phyloP scores from a whole-genome alignment of 2,113 vertebrate species.

The Oncorhynchus keta region DNA sequence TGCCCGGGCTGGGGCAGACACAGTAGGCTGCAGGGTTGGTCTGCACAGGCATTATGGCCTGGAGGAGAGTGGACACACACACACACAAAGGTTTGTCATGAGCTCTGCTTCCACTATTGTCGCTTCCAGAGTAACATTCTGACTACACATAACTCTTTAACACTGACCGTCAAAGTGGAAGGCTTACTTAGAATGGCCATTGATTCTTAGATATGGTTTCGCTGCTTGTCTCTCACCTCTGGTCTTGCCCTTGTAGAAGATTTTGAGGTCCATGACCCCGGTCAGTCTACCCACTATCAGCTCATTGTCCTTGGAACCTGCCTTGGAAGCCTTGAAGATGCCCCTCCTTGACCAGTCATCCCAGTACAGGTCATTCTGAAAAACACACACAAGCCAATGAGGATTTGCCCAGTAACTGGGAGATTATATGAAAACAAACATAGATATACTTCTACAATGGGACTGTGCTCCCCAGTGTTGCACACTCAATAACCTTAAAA shows the following conservation, averaged over 20 bases:
- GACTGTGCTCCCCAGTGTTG: too few species aligned
- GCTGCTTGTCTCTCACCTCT: conserved; percentile 71
- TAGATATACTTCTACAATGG: too few species aligned
- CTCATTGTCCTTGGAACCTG: conserved; percentile 78
- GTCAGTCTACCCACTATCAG: conserved; percentile 85
- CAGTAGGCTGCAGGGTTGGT: conserved; percentile 87
- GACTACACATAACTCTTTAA: too few species aligned
- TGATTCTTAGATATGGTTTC: too few species aligned
- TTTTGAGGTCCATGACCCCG: conserved; percentile 97
- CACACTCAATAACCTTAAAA: too few species aligned
- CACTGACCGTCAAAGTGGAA: too few species aligned
- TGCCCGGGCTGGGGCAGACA: conserved; percentile 87
- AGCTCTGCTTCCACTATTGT: too few species aligned
- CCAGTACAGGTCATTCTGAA: conserved; percentile 96
- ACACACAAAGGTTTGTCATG: not conserved
- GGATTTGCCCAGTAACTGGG: too few species aligned
- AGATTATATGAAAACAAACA: not conserved
- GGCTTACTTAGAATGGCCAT: too few species aligned
- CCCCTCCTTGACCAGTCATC: conserved; percentile 97
- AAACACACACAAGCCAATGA: conserved; percentile 14
- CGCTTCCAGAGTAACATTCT: too few species aligned
- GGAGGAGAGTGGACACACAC: conserved; percentile 4
- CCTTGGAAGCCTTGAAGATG: conserved; percentile 93
- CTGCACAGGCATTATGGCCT: conserved; percentile 86
- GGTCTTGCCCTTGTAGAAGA: conserved; percentile 92